A percentile compares a stretch with the other conserved stretches of the same genome.
phyloP scores from a whole-genome alignment of 1,140 invertebrate genomes.

The Riptortus pedestris region DNA sequence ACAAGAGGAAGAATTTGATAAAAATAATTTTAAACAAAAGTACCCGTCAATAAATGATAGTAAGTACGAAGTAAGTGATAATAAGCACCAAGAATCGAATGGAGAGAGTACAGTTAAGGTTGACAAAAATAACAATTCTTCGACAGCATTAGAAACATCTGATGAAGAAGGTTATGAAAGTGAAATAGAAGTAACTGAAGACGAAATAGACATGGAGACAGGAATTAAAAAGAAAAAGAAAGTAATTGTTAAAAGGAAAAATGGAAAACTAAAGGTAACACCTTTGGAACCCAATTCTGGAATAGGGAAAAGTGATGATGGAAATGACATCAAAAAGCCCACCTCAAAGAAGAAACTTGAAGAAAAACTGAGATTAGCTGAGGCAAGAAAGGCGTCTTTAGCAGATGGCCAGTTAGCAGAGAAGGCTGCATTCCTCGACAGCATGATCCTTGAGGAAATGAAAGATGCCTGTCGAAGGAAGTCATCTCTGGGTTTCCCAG shows the following conservation, averaged over 20 bases:
- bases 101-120: no score
- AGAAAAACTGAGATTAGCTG: constrained; percentile 4
- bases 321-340: constrained; percentile 20
- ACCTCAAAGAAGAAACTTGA: background rate
- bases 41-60: no score
- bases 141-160: constrained; percentile 31
- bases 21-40: no score
- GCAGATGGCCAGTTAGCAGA: constrained; percentile 28
- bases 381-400: constrained; percentile 27
- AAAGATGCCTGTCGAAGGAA: constrained; percentile 18
- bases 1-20: no score
- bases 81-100: no score
- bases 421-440: constrained; percentile 38
- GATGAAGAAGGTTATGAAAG: constrained; percentile 20
- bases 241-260: constrained; percentile 34
- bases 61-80: no score
- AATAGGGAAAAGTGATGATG: constrained; percentile 34
- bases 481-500: constrained; percentile 20
- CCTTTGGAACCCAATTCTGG: constrained; percentile 37
- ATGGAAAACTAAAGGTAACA: constrained; percentile 31
- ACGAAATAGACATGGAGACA: constrained; percentile 31
- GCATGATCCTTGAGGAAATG: constrained; percentile 39
- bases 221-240: constrained; percentile 37
- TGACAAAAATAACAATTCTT: constrained; percentile 11
- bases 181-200: background rate